Base-by-base conservation (phyloP, 2,113 vertebrate genomes). In the Rattus rattus region DNA sequence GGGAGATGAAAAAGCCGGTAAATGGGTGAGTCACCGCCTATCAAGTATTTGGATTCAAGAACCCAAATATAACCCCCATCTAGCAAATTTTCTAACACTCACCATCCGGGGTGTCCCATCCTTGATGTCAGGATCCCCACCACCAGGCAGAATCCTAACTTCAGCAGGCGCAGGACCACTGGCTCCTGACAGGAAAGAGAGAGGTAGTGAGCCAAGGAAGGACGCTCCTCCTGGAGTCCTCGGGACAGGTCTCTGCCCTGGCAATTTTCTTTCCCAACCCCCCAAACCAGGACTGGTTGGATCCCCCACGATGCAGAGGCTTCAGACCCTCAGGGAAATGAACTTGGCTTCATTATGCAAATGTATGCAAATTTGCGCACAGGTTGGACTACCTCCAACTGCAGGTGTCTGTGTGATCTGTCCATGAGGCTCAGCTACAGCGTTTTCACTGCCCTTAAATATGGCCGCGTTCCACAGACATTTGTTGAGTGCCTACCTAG, bases 341-440 rank as follows among this genome's bases (percentile, higher is more conserved):
- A 96, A 89, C 93, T 97, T 94, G 91, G 93, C 91, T 97, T 96
- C 87, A 88, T 98, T 98, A 98, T 97, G 96, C 95, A 97, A 97
- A 98, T 96, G 6, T 0, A 97, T 97, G 96, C 91, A 97, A 97
- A 98, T 97, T 70, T 87, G 84, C 49, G 49, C 84, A 95, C 69
- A 97, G 93, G 95, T 94, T 97, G 97, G 96, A 95, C 96, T 92
- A 96, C 96, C 97, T 98, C 97, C 97, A 97, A 98, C 87, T 95
- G 96, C 97, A 98, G 96, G 97, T 98, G 95, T 92, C 91, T 96
- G 79, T 83, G 91, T 87, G 95, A 97, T 97, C 96, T 96, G 97
- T 97, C 94, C 93, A 9, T 90, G 94, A 94, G 96, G 91, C 95
- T 97, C 87, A 95, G 52, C 96, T 92, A 94, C 65, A 90, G 89